Evolutionary conservation across 2,113 vertebrate genomes (phyloP), one percentile per base, ranked within the genome.

Genomic region (Silurus meridionalis): DNA sequence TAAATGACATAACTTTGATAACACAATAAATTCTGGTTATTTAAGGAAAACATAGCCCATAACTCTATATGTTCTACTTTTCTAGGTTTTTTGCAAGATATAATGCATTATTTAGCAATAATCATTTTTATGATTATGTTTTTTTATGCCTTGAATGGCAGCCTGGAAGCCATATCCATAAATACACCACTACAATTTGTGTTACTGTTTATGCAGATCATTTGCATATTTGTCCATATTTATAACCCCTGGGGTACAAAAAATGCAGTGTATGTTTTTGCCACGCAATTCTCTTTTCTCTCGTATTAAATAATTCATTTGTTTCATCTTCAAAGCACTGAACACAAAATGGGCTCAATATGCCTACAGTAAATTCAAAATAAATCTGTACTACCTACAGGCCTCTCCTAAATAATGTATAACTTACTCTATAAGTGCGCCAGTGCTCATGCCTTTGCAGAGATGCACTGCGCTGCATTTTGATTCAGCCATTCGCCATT

Each of bases 391-490:
- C 55, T 61, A 52, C 48, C 14, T 28, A 53, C 67, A 13, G 37
- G 78, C 50, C 71, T 52, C n/a, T 5, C 21, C 0, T 82, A 17
- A 86, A 86, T 82, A 66, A 86, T 86, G 79, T 82, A 82, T 75
- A 25, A 81, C 57, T 25, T 23, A 9, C 67, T 83, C 58, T 77
- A 77, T 75, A n/a, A 86, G 79, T 57, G 19, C 53, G 25, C 46
- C 58, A 46, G 48, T 15, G 13, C n/a, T 23, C n/a, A 4, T 15
- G 63, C 50, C 69, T 57, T 75, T 84, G 77, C 82, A 89, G 52
- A 53, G 69, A 69, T 75, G 79, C 74, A 63, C 83, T 77, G 85
- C 85, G 55, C n/a, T 79, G 78, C 61, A 80, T 82, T 85, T 46
- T 67, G 57, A 87, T 87, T 85, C 57, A 66, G 80, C 46, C 69